A percentile compares a stretch with the other conserved stretches of the same genome.
These are phyloP conservation scores for Lottia scabra DNA, from an alignment of 2,888 invertebrate species.

Conservation along the genomic window DNA sequence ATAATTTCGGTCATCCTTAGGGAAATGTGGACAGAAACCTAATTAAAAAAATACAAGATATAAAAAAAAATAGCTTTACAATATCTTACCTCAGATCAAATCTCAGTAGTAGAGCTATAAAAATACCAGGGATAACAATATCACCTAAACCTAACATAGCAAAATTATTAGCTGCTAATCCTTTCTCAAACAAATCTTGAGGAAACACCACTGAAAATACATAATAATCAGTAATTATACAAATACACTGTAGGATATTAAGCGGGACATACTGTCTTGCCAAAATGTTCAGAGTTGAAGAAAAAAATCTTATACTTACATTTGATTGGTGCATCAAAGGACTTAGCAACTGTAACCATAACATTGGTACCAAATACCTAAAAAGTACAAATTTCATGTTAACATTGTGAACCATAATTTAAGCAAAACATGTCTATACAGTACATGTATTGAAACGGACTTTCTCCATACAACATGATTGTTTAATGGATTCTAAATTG, in stretches of 20 bases:
- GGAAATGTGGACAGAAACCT: too few species aligned
- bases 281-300: too few species aligned
- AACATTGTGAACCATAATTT: too few species aligned
- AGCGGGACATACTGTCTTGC: too few species aligned
- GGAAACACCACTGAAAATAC: slow-evolving; percentile 89
- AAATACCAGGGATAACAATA: slow-evolving; percentile 99
- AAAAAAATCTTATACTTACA: slow-evolving; percentile 74
- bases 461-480: too few species aligned
- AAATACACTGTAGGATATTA: too few species aligned
- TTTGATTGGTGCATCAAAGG: slow-evolving; percentile 99
- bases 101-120: slow-evolving; percentile 94
- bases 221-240: not conserved
- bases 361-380: slow-evolving; percentile 98
- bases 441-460: too few species aligned
- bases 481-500: too few species aligned
- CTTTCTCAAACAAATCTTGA: slow-evolving; percentile 94
- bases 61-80: too few species aligned
- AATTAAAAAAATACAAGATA: too few species aligned
- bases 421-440: too few species aligned
- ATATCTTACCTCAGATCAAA: slow-evolving; percentile 82
- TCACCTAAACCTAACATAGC: slow-evolving; percentile 99
- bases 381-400: slow-evolving; percentile 20
- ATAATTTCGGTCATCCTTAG: too few species aligned
- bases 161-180: slow-evolving; percentile 87
- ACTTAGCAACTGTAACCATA: slow-evolving; percentile 99